Evolutionary conservation across 2,113 vertebrate species (phyloP).

Genomic region (Hystrix brachyura): DNA sequence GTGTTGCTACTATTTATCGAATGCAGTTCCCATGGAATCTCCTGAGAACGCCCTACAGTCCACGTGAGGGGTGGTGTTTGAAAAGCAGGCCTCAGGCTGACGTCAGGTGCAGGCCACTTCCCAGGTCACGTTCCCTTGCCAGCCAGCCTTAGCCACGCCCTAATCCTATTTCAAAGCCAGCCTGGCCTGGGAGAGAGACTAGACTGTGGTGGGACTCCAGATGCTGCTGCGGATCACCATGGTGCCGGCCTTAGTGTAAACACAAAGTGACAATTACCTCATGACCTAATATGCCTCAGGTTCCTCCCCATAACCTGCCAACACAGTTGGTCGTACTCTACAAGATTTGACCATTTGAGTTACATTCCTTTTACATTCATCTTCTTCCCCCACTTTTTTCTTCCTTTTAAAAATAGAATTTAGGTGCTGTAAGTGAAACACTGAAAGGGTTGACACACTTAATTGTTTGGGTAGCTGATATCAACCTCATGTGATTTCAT

Average conservation of each 20-base stretch:
- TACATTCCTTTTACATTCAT: background rate
- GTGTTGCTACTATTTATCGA: no score
- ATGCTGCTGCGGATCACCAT: background rate
- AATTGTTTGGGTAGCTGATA: background rate
- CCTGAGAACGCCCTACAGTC: no score
- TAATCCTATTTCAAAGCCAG: background rate
- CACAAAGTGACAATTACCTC: background rate
- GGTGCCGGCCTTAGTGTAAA: background rate
- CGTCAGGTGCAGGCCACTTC: no score
- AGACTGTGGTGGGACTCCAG: background rate
- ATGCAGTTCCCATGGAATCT: no score
- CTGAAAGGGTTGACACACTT: background rate
- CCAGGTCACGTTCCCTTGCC: no score
- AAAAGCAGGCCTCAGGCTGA: no score
- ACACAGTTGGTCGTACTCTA: background rate
- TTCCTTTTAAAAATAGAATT: background rate
- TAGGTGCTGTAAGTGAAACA: background rate
- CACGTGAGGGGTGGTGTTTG: no score
- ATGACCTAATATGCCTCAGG: background rate
- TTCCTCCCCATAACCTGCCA: background rate
- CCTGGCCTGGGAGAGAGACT: background rate
- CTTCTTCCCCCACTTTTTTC: background rate
- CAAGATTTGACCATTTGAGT: background rate
- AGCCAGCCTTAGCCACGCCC: no score
- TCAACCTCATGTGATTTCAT: background rate